Conservation (phyloP, 2,888 invertebrate genomes). For the Aplocera efformata region DNA sequence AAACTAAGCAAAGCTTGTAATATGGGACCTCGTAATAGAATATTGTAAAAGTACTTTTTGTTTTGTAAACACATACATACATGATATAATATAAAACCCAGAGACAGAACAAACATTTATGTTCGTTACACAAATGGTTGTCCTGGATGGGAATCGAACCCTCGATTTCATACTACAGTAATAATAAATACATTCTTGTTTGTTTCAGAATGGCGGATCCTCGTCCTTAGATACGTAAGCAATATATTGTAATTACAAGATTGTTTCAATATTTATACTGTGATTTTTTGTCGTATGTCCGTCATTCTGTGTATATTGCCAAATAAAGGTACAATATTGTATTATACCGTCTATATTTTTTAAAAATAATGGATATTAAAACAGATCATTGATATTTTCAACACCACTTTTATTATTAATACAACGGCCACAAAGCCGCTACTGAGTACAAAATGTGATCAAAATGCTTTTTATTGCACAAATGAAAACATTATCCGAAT, state of each 20-base stretch:
- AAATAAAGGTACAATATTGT: slow-evolving; percentile 22
- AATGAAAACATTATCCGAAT: slow-evolving; percentile 34
- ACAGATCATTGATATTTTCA: slow-evolving; percentile 48
- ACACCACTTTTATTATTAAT: slow-evolving; percentile 66
- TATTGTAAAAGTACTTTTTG: too few species aligned
- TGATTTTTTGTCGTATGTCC: slow-evolving; percentile 17
- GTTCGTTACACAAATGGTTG: too few species aligned
- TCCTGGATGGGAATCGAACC: background rate
- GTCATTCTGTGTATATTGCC: slow-evolving; percentile 12
- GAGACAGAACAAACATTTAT: too few species aligned
- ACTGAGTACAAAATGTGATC: slow-evolving; percentile 55
- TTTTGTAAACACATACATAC: too few species aligned
- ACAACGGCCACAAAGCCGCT: slow-evolving; percentile 43
- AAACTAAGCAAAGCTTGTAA: too few species aligned
- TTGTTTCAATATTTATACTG: slow-evolving; percentile 13
- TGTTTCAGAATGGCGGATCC: slow-evolving; percentile 70
- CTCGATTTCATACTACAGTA: background rate
- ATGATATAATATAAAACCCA: too few species aligned
- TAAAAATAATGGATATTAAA: slow-evolving; percentile 24
- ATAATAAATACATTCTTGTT: slow-evolving; percentile 15
- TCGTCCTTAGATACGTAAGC: slow-evolving; percentile 46
- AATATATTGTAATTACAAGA: slow-evolving; percentile 33
- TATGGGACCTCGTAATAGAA: too few species aligned
- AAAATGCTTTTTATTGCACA: slow-evolving; percentile 64
- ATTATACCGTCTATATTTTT: background rate